Evolutionary conservation across 1,140 invertebrate species (phyloP).

Genomic region (Ips typographus): DNA sequence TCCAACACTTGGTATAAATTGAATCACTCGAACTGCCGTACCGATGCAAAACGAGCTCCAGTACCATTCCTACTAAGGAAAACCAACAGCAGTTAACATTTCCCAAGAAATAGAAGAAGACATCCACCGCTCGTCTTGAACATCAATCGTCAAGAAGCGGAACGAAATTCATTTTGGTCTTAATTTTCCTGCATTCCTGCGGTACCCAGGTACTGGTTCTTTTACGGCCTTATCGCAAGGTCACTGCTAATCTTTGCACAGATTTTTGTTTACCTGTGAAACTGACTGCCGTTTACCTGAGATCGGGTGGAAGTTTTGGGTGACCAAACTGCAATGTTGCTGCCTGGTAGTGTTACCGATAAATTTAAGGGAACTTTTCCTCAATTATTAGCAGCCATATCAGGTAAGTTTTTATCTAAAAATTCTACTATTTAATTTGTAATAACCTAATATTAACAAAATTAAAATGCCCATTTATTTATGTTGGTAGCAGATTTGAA

Average conservation of each 20-base stretch:
- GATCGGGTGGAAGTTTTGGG: neutral
- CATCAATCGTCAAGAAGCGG: neutral
- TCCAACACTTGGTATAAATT: no score
- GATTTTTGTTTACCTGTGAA: constrained; percentile 12
- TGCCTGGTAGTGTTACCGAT: constrained; percentile 31
- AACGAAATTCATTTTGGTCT: constrained; percentile 10
- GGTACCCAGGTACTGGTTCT: constrained; percentile 6
- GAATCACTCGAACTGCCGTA: no score
- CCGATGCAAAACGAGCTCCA: no score
- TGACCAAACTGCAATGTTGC: constrained; percentile 22
- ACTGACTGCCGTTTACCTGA: neutral
- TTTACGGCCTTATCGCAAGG: constrained; percentile 20
- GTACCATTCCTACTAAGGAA: no score
- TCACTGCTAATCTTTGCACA: constrained; percentile 12
- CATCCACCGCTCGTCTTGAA: no score
- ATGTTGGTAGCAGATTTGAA: no score
- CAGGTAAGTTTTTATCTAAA: constrained; percentile 34
- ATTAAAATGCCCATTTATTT: no score
- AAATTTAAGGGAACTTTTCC: constrained; percentile 34
- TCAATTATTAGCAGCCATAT: constrained; percentile 30
- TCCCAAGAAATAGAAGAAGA: no score
- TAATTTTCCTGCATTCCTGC: constrained; percentile 22
- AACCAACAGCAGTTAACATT: no score
- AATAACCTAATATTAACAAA: no score
- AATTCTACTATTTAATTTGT: no score